Evolutionary conservation across 2,113 vertebrate genomes (phyloP).

Genomic region (Hemicordylus capensis): DNA sequence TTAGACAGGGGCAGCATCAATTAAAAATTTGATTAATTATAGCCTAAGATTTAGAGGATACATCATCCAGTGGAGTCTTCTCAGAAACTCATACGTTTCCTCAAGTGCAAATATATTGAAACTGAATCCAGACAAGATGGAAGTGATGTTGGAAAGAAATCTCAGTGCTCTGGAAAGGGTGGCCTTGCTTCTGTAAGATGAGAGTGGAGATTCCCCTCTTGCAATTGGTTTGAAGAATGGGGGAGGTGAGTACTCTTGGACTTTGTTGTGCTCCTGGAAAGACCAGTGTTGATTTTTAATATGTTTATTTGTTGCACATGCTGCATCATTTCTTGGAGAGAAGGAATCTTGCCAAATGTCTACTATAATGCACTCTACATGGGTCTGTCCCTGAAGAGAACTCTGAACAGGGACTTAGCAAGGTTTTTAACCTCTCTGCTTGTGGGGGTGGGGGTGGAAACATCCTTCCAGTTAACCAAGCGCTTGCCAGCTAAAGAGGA

Average conservation of each 20-base stretch:
- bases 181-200: too few species aligned
- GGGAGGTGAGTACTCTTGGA: not conserved
- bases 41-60: not conserved
- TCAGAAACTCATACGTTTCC: not conserved
- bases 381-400: not conserved
- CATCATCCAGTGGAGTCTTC: not conserved
- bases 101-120: not conserved
- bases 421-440: too few species aligned
- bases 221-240: not conserved
- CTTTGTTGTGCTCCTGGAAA: not conserved
- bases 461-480: too few species aligned
- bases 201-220: not conserved
- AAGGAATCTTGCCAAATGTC: not conserved
- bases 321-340: not conserved
- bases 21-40: constrained; percentile 6
- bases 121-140: too few species aligned
- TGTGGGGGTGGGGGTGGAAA: too few species aligned
- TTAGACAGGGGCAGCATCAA: not conserved
- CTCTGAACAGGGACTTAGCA: too few species aligned
- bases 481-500: too few species aligned
- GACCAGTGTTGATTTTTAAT: too few species aligned
- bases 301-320: not conserved
- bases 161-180: not conserved
- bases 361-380: not conserved
- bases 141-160: not conserved